Conservation (phyloP, 2,797 vertebrate species). For the Pantherophis vulpinus region DNA sequence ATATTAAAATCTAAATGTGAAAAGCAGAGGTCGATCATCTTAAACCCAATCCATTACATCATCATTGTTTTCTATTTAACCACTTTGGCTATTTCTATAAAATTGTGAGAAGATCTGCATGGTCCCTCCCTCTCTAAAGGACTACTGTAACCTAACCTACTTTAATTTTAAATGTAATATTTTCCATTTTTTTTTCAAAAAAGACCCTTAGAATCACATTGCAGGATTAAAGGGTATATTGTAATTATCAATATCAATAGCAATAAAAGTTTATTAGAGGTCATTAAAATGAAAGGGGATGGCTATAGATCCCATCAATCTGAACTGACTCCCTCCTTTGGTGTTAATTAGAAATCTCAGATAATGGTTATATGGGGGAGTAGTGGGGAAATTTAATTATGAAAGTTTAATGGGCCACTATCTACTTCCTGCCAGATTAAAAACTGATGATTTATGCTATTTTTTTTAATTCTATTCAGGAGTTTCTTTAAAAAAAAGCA, state of each 20-base stretch:
- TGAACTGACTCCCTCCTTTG: conserved; percentile 94
- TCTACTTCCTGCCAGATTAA: conserved; percentile 82
- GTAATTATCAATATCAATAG: conserved; percentile 95
- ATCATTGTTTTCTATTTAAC: neutral
- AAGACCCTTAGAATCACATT: conserved; percentile 77
- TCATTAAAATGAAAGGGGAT: conserved; percentile 98
- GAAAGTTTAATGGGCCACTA: conserved; percentile 91
- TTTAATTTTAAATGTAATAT: conserved; percentile 68
- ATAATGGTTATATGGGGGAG: conserved; percentile 95
- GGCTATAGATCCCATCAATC: conserved; percentile 91
- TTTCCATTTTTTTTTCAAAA: conserved; percentile 72
- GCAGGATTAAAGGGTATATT: conserved; percentile 86
- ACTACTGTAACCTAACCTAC: conserved; percentile 22
- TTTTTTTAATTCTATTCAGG: conserved; percentile 70
- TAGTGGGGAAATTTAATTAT: conserved; percentile 93
- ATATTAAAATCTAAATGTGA: neutral
- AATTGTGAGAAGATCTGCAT: neutral
- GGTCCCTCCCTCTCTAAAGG: conserved; percentile 21
- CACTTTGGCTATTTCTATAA: neutral
- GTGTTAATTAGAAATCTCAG: conserved; percentile 98
- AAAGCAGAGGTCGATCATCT: conserved; percentile 14
- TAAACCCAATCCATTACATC: neutral
- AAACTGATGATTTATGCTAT: conserved; percentile 80
- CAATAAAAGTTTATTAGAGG: conserved; percentile 99
- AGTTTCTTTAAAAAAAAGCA: conserved; percentile 60